phyloP scores from a whole-genome alignment of 1,140 invertebrate genomes.

The Popillia japonica region DNA sequence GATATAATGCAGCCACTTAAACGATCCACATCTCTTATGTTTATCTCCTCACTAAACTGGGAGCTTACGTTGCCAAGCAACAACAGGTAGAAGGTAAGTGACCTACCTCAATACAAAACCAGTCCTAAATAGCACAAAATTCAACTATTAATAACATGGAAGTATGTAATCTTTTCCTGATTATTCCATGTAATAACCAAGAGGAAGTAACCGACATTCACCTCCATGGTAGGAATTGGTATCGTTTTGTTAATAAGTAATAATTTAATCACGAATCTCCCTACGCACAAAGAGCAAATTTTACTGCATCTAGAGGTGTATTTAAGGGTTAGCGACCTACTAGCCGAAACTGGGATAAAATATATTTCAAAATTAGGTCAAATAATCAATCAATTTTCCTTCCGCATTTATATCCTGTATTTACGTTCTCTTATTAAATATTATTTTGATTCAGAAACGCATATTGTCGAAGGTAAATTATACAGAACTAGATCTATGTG shows the following conservation, averaged over 20 bases:
- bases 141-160: too few relatives aligned
- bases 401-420: background rate
- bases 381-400: slow-evolving; percentile 32
- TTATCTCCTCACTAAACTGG: slow-evolving; percentile 1
- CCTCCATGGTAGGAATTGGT: background rate
- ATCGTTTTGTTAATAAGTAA: background rate
- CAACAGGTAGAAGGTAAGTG: slow-evolving; percentile 30
- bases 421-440: background rate
- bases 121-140: background rate
- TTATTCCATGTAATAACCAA: too few relatives aligned
- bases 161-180: too few relatives aligned
- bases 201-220: too few relatives aligned
- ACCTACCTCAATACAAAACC: slow-evolving; percentile 13
- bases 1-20: background rate
- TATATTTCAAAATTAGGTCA: slow-evolving; percentile 33
- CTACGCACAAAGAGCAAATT: background rate
- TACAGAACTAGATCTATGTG: too few relatives aligned
- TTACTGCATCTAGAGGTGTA: background rate
- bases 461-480: too few relatives aligned
- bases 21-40: slow-evolving; percentile 15
- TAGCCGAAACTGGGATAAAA: slow-evolving; percentile 1
- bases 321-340: slow-evolving; percentile 13
- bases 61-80: slow-evolving; percentile 21
- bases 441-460: too few relatives aligned
- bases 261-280: background rate